Evolutionary conservation across 2,797 vertebrate genomes (phyloP).

Genomic region (Caiman crocodilus): DNA sequence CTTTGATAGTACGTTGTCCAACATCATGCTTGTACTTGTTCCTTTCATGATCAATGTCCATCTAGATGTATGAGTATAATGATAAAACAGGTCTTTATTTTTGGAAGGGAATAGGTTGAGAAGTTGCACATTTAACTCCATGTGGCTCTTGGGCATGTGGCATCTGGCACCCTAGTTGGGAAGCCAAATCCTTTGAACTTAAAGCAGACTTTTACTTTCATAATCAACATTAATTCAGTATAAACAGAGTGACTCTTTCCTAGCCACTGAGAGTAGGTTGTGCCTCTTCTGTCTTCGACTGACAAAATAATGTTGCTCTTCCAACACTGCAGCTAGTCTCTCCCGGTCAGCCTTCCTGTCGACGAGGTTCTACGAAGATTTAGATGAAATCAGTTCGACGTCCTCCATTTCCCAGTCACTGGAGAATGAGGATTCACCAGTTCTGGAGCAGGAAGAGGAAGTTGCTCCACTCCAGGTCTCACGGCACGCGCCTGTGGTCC

Average conservation of each 20-base stretch:
- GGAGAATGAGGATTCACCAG: conserved; percentile 86
- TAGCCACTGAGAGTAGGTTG: not conserved
- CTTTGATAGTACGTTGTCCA: not conserved
- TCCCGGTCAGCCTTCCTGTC: conserved; percentile 95
- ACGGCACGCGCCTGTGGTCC: conserved; percentile 90
- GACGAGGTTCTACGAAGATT: conserved; percentile 92
- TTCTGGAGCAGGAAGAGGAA: conserved; percentile 77
- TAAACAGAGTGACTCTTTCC: not conserved
- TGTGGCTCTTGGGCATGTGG: not conserved
- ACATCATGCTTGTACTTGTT: not conserved
- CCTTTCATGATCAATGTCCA: not conserved
- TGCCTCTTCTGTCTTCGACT: not conserved
- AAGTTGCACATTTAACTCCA: not conserved
- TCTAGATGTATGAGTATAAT: not conserved
- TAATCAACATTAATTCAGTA: not conserved
- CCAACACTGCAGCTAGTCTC: conserved; percentile 85
- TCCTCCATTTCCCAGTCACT: conserved; percentile 90
- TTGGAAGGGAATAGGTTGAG: not conserved
- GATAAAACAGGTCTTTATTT: not conserved
- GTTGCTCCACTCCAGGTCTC: conserved; percentile 66
- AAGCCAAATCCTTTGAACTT: not conserved
- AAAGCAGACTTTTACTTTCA: not conserved
- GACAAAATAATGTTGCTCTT: not conserved
- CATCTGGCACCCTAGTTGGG: not conserved
- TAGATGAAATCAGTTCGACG: conserved; percentile 92